These are phyloP conservation scores for Eristalinus sepulchralis DNA, from an alignment of 2,888 invertebrate genomes.

Conservation along the genomic window DNA sequence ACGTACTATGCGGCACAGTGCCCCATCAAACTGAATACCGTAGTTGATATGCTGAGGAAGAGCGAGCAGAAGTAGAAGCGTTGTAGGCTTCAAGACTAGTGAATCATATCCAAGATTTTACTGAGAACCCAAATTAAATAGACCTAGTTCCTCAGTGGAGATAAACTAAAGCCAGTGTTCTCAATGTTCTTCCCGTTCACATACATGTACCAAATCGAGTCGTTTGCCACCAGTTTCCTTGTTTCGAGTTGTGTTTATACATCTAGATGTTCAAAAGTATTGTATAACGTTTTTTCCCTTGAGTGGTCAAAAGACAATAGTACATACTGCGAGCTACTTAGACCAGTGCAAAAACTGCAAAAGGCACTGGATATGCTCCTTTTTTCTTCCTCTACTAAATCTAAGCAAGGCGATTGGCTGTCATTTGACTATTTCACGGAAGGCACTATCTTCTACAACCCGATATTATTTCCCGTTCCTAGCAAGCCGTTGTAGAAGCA, in stretches of 20 bases:
- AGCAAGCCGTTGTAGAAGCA: too few species aligned
- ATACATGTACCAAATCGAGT: too few species aligned
- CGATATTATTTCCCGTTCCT: too few species aligned
- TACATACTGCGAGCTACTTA: too few species aligned
- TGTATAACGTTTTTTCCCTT: conserved; percentile 19
- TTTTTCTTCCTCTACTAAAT: too few species aligned
- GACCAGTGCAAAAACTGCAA: too few species aligned
- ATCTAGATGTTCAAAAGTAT: neutral
- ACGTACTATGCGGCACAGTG: conserved; percentile 95
- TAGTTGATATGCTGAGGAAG: conserved; percentile 28
- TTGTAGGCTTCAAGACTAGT: conserved; percentile 46
- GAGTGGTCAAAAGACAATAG: too few species aligned
- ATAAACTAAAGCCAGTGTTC: conserved; percentile 41
- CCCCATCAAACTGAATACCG: conserved; percentile 82
- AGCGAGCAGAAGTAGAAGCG: conserved; percentile 17
- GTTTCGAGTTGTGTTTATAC: neutral
- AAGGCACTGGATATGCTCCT: too few species aligned
- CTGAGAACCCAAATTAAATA: conserved; percentile 36
- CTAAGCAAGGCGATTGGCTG: too few species aligned
- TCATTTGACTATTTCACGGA: too few species aligned
- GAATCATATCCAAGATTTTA: conserved; percentile 30
- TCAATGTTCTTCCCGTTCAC: conserved; percentile 71
- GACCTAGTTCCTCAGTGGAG: conserved; percentile 41
- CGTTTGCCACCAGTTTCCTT: conserved; percentile 13
- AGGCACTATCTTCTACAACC: too few species aligned